Evolutionary conservation across 2,797 vertebrate species (phyloP).

Genomic region (Paratrypauchen microcephalus): DNA sequence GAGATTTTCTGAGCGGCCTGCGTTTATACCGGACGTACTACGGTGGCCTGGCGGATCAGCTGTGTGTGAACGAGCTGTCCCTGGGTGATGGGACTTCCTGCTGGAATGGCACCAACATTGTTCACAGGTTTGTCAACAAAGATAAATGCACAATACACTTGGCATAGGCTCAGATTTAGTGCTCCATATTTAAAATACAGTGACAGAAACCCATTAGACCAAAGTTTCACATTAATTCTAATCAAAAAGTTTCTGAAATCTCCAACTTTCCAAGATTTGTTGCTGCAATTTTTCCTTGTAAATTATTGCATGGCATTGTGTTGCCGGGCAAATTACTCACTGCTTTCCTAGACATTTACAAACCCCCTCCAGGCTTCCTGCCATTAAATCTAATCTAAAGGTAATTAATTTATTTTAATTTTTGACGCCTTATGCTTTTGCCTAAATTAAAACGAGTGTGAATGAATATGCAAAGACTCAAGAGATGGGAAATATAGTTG

Average conservation of each 20-base stretch:
- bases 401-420: slow-evolving; percentile 9
- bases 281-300: slow-evolving; percentile 3
- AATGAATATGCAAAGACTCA: slow-evolving; percentile 10
- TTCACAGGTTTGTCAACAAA: slow-evolving; percentile 77
- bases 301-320: background rate
- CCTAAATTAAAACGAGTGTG: slow-evolving; percentile 1
- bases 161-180: background rate
- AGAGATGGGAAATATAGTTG: slow-evolving; percentile 10
- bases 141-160: background rate
- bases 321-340: background rate
- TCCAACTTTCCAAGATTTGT: background rate
- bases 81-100: slow-evolving; percentile 77
- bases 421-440: slow-evolving; percentile 2
- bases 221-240: slow-evolving; percentile 2
- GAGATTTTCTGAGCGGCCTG: slow-evolving; percentile 83
- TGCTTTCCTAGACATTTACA: slow-evolving; percentile 8
- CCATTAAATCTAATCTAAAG: background rate
- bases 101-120: slow-evolving; percentile 84
- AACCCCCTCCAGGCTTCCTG: slow-evolving; percentile 11
- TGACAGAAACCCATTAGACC: slow-evolving; percentile 3
- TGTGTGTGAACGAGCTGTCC: slow-evolving; percentile 81
- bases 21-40: slow-evolving; percentile 80
- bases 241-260: slow-evolving; percentile 1
- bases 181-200: background rate
- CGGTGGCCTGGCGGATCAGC: slow-evolving; percentile 79